These are phyloP conservation scores for Coelopa pilipes DNA, from an alignment of 2,888 invertebrate genomes.

Conservation along the genomic window DNA sequence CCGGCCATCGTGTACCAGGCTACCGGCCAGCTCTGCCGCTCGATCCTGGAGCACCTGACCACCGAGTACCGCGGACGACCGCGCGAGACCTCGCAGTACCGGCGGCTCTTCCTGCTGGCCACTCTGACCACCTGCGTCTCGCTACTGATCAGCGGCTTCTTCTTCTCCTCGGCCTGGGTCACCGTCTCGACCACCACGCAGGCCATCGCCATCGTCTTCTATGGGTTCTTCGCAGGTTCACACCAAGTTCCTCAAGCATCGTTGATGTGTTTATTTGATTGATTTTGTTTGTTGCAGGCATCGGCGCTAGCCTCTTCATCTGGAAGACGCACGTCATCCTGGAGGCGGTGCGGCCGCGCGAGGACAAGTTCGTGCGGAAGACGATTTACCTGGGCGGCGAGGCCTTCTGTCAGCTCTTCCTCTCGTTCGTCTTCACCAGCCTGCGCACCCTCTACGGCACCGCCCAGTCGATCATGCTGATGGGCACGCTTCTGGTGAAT, in stretches of 20 bases:
- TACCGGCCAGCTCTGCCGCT: slow-evolving; percentile 62
- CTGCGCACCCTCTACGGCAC: slow-evolving; percentile 64
- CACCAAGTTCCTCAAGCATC: not conserved
- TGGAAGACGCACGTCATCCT: slow-evolving; percentile 64
- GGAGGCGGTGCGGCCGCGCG: slow-evolving; percentile 65
- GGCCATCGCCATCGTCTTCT: slow-evolving; percentile 62
- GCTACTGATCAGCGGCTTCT: slow-evolving; percentile 62
- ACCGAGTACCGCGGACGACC: slow-evolving; percentile 60
- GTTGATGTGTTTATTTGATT: not conserved
- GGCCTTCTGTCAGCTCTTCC: slow-evolving; percentile 65
- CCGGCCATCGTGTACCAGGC: slow-evolving; percentile 66
- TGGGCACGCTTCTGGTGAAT: slow-evolving; percentile 64
- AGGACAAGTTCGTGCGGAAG: slow-evolving; percentile 65
- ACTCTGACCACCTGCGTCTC: slow-evolving; percentile 61
- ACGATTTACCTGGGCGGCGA: slow-evolving; percentile 65
- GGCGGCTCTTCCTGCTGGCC: slow-evolving; percentile 60
- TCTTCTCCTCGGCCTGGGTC: slow-evolving; percentile 66
- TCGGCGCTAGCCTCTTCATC: slow-evolving; percentile 62
- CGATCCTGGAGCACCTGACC: slow-evolving; percentile 62
- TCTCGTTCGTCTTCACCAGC: slow-evolving; percentile 66
- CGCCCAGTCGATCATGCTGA: slow-evolving; percentile 63
- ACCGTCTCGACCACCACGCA: slow-evolving; percentile 62
- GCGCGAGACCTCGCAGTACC: slow-evolving; percentile 58
- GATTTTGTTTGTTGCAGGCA: slow-evolving; percentile 50
- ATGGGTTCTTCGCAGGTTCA: slow-evolving; percentile 64